Conservation (phyloP, 2,888 invertebrate genomes). For the Noctuana brunneofusca region DNA sequence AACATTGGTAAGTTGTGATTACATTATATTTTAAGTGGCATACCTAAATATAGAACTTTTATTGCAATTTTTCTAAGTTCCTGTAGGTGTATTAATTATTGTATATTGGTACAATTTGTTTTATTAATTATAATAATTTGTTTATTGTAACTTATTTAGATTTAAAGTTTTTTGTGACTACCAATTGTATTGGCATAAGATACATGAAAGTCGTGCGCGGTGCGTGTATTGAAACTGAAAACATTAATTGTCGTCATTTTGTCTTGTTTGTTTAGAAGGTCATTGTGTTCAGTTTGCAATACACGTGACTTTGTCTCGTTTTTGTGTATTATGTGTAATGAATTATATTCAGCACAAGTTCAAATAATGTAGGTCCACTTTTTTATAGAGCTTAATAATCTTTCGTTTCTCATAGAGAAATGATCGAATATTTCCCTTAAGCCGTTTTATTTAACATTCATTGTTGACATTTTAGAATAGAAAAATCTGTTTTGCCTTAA, state of each 20-base stretch:
- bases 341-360: conserved; percentile 77
- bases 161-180: conserved; percentile 64
- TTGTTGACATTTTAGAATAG: conserved; percentile 82
- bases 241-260: conserved; percentile 30
- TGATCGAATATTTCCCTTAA: conserved; percentile 64
- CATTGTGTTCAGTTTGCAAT: conserved; percentile 35
- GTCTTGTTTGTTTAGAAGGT: background rate
- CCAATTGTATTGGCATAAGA: conserved; percentile 68
- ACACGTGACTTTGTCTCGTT: conserved; percentile 36
- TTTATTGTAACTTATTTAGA: conserved; percentile 80
- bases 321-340: conserved; percentile 65
- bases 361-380: conserved; percentile 80
- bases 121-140: conserved; percentile 75
- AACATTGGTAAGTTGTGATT: conserved; percentile 61
- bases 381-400: conserved; percentile 74
- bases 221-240: conserved; percentile 36
- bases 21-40: conserved; percentile 78
- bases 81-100: conserved; percentile 81
- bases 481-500: conserved; percentile 81
- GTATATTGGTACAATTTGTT: conserved; percentile 81
- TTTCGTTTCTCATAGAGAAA: conserved; percentile 59
- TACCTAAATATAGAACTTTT: conserved; percentile 81
- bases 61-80: conserved; percentile 83
- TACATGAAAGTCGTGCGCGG: conserved; percentile 43
- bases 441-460: conserved; percentile 80